phyloP scores from a whole-genome alignment of 2,797 vertebrate genomes.

The Phoxinus dragarum region DNA sequence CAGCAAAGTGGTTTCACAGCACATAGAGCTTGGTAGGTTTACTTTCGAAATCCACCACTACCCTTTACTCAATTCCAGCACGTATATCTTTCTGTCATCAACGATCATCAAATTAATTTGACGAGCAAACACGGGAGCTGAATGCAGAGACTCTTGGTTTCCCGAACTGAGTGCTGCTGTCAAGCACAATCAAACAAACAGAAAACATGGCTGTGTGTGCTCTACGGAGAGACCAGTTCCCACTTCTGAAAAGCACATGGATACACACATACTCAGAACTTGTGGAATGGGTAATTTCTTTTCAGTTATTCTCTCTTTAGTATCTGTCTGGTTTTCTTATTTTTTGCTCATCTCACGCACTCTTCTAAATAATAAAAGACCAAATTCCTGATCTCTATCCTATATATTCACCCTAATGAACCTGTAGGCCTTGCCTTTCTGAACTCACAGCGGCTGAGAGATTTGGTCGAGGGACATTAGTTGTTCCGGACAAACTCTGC shows the following conservation, averaged over 20 bases:
- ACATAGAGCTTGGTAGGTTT: slow-evolving; percentile 28
- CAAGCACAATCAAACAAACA: slow-evolving; percentile 65
- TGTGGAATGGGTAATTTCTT: slow-evolving; percentile 20
- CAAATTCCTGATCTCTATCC: slow-evolving; percentile 26
- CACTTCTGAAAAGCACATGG: slow-evolving; percentile 28
- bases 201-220: slow-evolving; percentile 39
- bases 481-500: slow-evolving; percentile 12
- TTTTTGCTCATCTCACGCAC: slow-evolving; percentile 15
- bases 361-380: slow-evolving; percentile 52
- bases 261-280: slow-evolving; percentile 20
- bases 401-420: slow-evolving; percentile 44
- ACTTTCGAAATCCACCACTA: slow-evolving; percentile 32
- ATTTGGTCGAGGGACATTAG: slow-evolving; percentile 12
- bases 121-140: slow-evolving; percentile 65
- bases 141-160: slow-evolving; percentile 65
- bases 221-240: slow-evolving; percentile 9
- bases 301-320: slow-evolving; percentile 41
- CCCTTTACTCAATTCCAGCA: slow-evolving; percentile 55
- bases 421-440: neutral
- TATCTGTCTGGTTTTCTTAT: slow-evolving; percentile 13
- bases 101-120: slow-evolving; percentile 71
- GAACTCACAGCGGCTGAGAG: neutral
- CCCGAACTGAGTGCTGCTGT: slow-evolving; percentile 64
- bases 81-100: slow-evolving; percentile 63
- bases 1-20: slow-evolving; percentile 28